A percentile compares a stretch with the other conserved stretches of the same genome.
These are phyloP conservation scores for Hirtodrosophila cameraria DNA, from an alignment of 2,888 invertebrate species.

Conservation along the genomic window DNA sequence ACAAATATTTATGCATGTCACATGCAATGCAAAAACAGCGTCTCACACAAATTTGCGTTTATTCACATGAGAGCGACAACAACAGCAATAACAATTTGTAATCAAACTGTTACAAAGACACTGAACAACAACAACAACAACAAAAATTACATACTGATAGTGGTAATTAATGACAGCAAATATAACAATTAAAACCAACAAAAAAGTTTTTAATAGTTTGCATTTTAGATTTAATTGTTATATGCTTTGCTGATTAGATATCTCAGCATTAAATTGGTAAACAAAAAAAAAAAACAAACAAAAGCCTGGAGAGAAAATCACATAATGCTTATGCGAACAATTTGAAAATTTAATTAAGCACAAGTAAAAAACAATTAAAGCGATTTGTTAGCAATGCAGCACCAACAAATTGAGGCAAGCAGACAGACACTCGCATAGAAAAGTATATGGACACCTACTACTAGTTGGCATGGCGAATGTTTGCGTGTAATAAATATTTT, in stretches of 20 bases:
- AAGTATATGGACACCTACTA: slow-evolving; percentile 15
- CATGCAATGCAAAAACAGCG: slow-evolving; percentile 34
- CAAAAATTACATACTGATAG: slow-evolving; percentile 5
- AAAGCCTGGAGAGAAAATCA: slow-evolving; percentile 18
- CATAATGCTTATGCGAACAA: slow-evolving; percentile 41
- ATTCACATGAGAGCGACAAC: slow-evolving; percentile 37
- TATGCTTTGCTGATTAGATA: slow-evolving; percentile 37
- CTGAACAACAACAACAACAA: slow-evolving; percentile 5
- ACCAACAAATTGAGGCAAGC: slow-evolving; percentile 31
- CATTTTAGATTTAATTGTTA: slow-evolving; percentile 30
- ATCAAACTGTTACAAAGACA: slow-evolving; percentile 22
- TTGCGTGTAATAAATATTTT: slow-evolving; percentile 69
- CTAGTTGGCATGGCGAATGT: slow-evolving; percentile 23
- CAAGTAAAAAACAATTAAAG: slow-evolving; percentile 66
- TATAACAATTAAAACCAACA: neutral
- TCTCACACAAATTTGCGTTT: slow-evolving; percentile 45
- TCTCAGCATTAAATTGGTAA: slow-evolving; percentile 12
- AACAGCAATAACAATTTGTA: slow-evolving; percentile 34
- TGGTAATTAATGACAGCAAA: slow-evolving; percentile 20
- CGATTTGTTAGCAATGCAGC: slow-evolving; percentile 52
- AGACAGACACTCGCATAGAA: slow-evolving; percentile 1
- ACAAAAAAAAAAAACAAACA: slow-evolving; percentile 16
- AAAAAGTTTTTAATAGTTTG: neutral
- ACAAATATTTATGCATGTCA: slow-evolving; percentile 69
- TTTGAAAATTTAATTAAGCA: slow-evolving; percentile 67